Conservation (phyloP, 2,888 invertebrate species). For the Amphimallon solstitiale region DNA sequence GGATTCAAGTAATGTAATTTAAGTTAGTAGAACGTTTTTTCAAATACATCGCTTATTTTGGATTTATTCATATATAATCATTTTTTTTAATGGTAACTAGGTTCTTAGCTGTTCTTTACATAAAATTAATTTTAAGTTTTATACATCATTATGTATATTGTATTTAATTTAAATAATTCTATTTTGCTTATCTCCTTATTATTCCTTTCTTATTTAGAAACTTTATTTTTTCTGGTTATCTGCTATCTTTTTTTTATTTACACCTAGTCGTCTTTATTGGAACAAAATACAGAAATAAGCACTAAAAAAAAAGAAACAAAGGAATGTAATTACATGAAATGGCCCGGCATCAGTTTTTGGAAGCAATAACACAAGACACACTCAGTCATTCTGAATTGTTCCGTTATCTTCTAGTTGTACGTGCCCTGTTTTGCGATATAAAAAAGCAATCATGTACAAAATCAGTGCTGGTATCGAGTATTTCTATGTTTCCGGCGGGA, state of each 20-base stretch:
- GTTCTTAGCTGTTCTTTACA: too few species aligned
- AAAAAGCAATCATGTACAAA: slow-evolving; percentile 66
- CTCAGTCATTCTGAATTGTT: slow-evolving; percentile 62
- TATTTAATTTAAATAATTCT: too few species aligned
- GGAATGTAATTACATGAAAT: slow-evolving; percentile 28
- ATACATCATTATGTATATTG: too few species aligned
- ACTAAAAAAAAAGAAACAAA: slow-evolving; percentile 5
- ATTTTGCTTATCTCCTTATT: too few species aligned
- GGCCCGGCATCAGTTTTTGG: slow-evolving; percentile 19
- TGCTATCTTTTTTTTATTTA: not conserved
- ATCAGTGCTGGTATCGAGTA: slow-evolving; percentile 63
- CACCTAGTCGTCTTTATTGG: slow-evolving; percentile 1
- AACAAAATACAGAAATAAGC: slow-evolving; percentile 14
- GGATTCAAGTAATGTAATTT: too few species aligned
- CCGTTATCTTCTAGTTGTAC: slow-evolving; percentile 63
- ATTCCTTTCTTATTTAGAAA: too few species aligned
- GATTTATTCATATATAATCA: too few species aligned
- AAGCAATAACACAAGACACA: slow-evolving; percentile 52
- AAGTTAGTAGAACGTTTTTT: too few species aligned
- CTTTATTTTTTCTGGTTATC: too few species aligned
- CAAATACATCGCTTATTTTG: too few species aligned
- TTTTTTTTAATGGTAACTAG: too few species aligned
- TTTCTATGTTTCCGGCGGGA: slow-evolving; percentile 64
- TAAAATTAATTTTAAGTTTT: too few species aligned
- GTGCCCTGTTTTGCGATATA: slow-evolving; percentile 64